These are phyloP conservation scores for Pseudorhombus dupliciocellatus DNA, from an alignment of 2,113 vertebrate genomes.

Conservation along the genomic window DNA sequence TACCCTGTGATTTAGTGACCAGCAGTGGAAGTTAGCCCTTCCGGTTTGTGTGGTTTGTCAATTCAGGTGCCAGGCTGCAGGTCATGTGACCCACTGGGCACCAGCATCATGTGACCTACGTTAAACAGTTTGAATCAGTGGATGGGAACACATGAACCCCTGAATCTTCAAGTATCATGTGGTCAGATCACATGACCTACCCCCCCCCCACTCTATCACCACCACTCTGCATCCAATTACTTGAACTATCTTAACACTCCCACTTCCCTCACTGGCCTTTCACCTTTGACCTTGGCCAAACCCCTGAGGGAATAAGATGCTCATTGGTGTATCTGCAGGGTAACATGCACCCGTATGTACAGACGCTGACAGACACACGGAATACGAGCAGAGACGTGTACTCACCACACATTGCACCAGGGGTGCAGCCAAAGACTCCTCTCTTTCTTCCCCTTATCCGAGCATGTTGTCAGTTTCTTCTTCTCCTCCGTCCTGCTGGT, in stretches of 20 bases:
- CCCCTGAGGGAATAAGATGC: constrained; percentile 25
- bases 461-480: constrained; percentile 67
- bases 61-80: constrained; percentile 30
- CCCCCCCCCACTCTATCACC: too few relatives aligned
- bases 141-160: constrained; percentile 1
- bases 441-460: constrained; percentile 65
- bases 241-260: background rate
- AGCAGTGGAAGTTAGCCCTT: background rate
- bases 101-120: constrained; percentile 43
- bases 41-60: background rate
- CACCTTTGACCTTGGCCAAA: constrained; percentile 52
- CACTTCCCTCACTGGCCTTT: constrained; percentile 29
- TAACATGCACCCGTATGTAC: background rate
- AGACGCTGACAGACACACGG: constrained; percentile 10
- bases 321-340: constrained; percentile 7
- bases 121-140: constrained; percentile 27
- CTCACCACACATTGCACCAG: constrained; percentile 84
- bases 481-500: constrained; percentile 50
- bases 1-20: too few relatives aligned
- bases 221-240: constrained; percentile 9
- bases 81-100: constrained; percentile 50
- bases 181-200: constrained; percentile 17
- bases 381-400: constrained; percentile 32
- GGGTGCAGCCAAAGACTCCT: constrained; percentile 64
- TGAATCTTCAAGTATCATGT: constrained; percentile 12